Evolutionary conservation across 2,113 vertebrate species (phyloP).

Genomic region (Dasyurus viverrinus): DNA sequence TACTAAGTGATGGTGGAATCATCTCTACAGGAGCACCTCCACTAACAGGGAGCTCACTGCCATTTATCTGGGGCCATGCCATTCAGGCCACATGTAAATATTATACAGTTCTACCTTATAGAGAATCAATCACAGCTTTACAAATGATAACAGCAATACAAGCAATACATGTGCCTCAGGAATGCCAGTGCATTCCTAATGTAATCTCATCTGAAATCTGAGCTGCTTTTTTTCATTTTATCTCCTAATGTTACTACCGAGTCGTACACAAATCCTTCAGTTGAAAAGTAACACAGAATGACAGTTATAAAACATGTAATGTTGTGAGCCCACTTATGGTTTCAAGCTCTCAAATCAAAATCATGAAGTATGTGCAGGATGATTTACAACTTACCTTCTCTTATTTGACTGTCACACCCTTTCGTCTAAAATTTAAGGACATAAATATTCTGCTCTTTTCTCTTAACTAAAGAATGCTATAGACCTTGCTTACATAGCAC

Average conservation of each 20-base stretch:
- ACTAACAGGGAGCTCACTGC: neutral
- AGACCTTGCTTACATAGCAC: neutral
- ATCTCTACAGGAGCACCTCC: neutral
- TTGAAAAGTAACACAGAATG: slow-evolving; percentile 75
- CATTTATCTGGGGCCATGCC: neutral
- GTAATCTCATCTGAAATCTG: neutral
- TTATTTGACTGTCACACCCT: neutral
- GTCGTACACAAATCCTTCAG: slow-evolving; percentile 74
- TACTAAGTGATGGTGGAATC: neutral
- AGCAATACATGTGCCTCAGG: neutral
- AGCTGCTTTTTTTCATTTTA: slow-evolving; percentile 19
- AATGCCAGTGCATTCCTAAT: neutral
- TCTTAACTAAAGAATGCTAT: neutral
- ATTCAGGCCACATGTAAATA: neutral
- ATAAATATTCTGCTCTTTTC: neutral
- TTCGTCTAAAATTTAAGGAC: neutral
- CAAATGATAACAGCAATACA: neutral
- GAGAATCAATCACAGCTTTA: neutral
- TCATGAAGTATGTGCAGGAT: neutral
- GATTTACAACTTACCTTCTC: neutral
- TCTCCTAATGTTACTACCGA: slow-evolving; percentile 71
- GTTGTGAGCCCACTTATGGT: slow-evolving; percentile 61
- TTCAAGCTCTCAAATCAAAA: neutral
- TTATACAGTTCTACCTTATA: neutral
- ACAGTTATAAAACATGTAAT: slow-evolving; percentile 76